Evolutionary conservation across 2,797 vertebrate species (phyloP).

Genomic region (Cirrhinus molitorella): DNA sequence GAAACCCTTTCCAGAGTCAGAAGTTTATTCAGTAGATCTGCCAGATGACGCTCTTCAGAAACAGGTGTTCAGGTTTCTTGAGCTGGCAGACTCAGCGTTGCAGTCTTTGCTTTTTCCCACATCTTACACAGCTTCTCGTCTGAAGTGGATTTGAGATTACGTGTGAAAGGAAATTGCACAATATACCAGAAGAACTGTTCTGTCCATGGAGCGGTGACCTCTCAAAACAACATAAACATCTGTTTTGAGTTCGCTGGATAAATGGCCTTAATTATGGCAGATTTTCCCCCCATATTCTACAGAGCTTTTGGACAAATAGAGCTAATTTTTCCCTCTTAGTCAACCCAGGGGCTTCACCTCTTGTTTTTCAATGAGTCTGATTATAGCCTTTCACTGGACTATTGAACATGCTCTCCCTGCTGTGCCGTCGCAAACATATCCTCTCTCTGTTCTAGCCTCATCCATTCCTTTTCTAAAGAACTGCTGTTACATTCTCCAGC

Average conservation of each 20-base stretch:
- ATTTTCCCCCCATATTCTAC: conserved; percentile 4
- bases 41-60: neutral
- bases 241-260: conserved; percentile 33
- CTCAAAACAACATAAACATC: neutral
- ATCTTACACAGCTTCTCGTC: neutral
- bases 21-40: neutral
- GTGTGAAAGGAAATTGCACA: neutral
- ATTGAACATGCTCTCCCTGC: conserved; percentile 33
- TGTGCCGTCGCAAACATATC: conserved; percentile 26
- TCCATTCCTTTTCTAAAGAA: conserved; percentile 23
- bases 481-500: conserved; percentile 55
- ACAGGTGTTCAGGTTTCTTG: conserved; percentile 11
- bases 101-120: neutral
- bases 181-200: neutral
- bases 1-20: neutral
- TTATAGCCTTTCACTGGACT: conserved; percentile 53
- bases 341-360: conserved; percentile 14
- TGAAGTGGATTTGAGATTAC: neutral
- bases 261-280: conserved; percentile 22
- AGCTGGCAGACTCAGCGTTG: conserved; percentile 1
- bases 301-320: conserved; percentile 31
- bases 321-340: conserved; percentile 40
- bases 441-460: conserved; percentile 4
- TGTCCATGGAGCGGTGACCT: neutral
- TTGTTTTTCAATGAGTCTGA: conserved; percentile 41